Base-by-base conservation (phyloP, 1,140 invertebrate species). In the Coenobita brevimanus region DNA sequence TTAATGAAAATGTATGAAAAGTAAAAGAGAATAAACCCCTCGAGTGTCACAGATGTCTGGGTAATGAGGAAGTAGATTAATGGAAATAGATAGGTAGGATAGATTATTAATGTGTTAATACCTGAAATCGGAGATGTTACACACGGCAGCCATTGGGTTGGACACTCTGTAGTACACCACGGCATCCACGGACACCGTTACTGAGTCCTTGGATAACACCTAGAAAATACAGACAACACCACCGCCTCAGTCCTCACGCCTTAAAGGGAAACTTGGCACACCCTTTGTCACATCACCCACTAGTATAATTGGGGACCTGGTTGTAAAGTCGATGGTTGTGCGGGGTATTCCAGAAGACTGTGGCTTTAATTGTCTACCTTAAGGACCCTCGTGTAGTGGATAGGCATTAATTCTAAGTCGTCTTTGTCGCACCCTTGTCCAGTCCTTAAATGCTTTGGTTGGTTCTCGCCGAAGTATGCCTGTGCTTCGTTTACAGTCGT, bases 141-240 rank as follows among this genome's bases (percentile, higher is more conserved):
- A 89, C 46, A 94, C 92, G n/a, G 93, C 93, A 17, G 93, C 91
- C 6, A 93, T 94, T 1, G 94, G 93, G 91, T 94, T 93, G 89
- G 90, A 93, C 54, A 95, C 93, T 69, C 94, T 91, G 91, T 94
- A 95, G 91, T 94, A 95, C 30, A 95, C 93, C 69, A 93, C 93
- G 33, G 92, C 92, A 90, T 92, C 92, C 41, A 92, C 92, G 67
- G 91, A 90, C 54, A 92, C 91, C 78, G 92, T 92, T 69, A 92
- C 93, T 80, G 93, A 93, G 92, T 95, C 94, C 91, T 94, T 94
- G 46, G 94, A 94, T 85, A 95, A 91, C 84, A 95, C 94, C 93
- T 94, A 87, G 84, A 87, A 87, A 87, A 87, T 79, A 87, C 76
- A 87, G 67, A 87, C 84, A 87, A 87, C 84, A 87, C 84, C 84